Percentiles rank a stretch among this genome's conserved stretches.
Conservation (phyloP, 2,797 vertebrate genomes). For the Glyptemys insculpta region DNA sequence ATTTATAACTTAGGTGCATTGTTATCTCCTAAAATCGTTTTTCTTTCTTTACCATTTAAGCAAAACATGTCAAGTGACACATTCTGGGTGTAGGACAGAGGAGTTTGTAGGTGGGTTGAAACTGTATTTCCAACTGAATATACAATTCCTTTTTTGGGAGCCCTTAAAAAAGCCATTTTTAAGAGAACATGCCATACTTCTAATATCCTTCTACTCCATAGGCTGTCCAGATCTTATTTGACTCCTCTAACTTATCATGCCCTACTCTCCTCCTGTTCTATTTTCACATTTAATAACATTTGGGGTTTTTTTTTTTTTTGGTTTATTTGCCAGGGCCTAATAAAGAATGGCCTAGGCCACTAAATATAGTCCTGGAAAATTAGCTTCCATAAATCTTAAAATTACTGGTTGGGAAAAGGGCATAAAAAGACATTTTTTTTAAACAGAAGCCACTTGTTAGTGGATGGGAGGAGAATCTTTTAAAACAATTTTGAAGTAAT, state of each 20-base stretch:
- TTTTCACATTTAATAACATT: not conserved
- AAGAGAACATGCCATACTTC: not conserved
- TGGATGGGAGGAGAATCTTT: no score
- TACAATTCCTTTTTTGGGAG: not conserved
- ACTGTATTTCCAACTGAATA: not conserved
- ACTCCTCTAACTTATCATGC: not conserved
- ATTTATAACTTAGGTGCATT: no score
- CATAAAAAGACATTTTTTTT: no score
- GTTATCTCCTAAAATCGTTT: no score
- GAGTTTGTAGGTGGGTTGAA: fast-evolving
- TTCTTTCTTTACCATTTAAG: no score
- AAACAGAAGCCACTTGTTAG: no score
- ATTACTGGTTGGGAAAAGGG: no score
- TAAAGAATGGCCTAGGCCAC: no score
- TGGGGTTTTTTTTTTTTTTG: not conserved
- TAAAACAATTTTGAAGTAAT: no score
- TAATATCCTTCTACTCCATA: not conserved
- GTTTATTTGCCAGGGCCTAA: not conserved
- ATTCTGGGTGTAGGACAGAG: not conserved
- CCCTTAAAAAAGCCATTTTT: not conserved
- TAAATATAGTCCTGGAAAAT: no score
- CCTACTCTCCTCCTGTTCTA: fast-evolving
- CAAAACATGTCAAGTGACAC: not conserved
- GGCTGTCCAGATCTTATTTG: not conserved
- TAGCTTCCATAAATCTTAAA: no score